Evolutionary conservation across 2,113 vertebrate genomes (phyloP), one percentile per base, ranked within the genome.

Genomic region (Scophthalmus maximus): DNA sequence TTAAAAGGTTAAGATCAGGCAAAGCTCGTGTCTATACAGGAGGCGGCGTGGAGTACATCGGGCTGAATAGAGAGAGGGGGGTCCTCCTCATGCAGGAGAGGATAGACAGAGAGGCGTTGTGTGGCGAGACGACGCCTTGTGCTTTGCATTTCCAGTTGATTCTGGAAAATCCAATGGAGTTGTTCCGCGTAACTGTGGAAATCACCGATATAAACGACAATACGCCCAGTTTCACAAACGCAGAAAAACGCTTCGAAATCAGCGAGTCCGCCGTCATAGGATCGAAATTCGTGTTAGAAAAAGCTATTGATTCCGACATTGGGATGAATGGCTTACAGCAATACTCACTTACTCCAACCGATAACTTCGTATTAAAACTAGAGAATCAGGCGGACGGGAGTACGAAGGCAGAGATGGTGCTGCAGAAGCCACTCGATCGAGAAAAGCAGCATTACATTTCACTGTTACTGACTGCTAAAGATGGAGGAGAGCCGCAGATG

Each of bases 41-140:
- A 68, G 89, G 82, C 71, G 78, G 86, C 38, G 74, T n/a, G 50
- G 87, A 90, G 82, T 88, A 94, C 66, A 89, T 94, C 38, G 82
- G 83, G 57, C 66, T 94, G 59, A 89, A 93, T 84, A 66, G 74
- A 46, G 80, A 87, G 32, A 92, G 78, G 14, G 92, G 92, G 38
- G 40, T 80, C n/a, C 81, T 92, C 15, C 12, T 86, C 6, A 68
- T 92, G 42, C 81, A 84, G 9, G 84, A 92, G 26, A 84, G 53
- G n/a, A 85, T 94, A 74, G 92, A 95, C 49, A 88, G 93, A 56
- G 94, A 95, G 62, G 79, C 86, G 56, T 78, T 95, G 8, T 95
- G 94, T 52, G 87, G 84, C 3, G 86, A 91, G 68, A 90, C 70
- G n/a, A 58, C 65, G 23, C 88, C 36, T 0, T 95, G 94, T 74